Conservation (phyloP, 2,113 vertebrate species). For the Acinonyx jubatus region DNA sequence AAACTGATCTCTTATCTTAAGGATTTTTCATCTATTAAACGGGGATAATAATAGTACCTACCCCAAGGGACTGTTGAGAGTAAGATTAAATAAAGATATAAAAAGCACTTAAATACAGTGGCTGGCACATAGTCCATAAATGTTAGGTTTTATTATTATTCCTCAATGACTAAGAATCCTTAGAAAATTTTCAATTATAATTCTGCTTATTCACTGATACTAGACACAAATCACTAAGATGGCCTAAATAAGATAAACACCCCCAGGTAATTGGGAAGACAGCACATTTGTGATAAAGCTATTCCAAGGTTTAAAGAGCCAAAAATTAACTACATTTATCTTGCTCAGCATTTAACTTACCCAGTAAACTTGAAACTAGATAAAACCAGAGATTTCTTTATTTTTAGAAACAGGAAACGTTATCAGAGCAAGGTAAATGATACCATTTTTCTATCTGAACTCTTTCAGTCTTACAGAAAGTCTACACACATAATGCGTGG, state of each 20-base stretch:
- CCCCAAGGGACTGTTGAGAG: neutral
- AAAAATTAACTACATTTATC: constrained; percentile 45
- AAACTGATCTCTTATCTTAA: constrained; percentile 3
- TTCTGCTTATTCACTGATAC: neutral
- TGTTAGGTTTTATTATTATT: neutral
- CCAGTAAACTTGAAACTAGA: neutral
- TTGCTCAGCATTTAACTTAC: constrained; percentile 41
- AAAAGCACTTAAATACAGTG: neutral
- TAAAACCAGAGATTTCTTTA: constrained; percentile 18
- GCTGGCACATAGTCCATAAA: neutral
- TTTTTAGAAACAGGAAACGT: constrained; percentile 18
- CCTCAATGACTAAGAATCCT: neutral
- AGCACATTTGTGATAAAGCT: constrained; percentile 45
- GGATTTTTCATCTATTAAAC: constrained; percentile 23
- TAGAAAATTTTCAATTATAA: constrained; percentile 28
- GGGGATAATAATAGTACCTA: neutral
- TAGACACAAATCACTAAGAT: neutral
- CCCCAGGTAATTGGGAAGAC: neutral
- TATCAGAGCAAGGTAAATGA: neutral
- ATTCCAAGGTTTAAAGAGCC: neutral
- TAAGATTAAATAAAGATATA: constrained; percentile 25
- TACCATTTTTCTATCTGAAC: constrained; percentile 16
- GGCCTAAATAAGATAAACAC: constrained; percentile 38
- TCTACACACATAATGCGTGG: neutral
- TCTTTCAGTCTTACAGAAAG: neutral